Percentiles rank a stretch among this genome's conserved stretches.
phyloP scores from a whole-genome alignment of 2,113 vertebrate species.

The Fulmarus glacialis region DNA sequence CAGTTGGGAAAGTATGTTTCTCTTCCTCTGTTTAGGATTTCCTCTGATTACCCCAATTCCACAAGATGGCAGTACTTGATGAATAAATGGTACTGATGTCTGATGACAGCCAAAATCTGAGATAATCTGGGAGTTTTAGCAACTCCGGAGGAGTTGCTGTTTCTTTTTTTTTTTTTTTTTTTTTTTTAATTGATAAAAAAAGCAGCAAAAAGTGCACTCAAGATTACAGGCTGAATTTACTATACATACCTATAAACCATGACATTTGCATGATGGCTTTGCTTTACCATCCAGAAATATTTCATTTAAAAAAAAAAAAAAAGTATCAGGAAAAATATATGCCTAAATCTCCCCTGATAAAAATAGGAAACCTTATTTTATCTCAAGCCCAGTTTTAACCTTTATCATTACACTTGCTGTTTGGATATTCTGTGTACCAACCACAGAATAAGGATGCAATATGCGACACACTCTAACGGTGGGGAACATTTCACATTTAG shows the following conservation, averaged over 20 bases:
- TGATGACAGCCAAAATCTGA: background rate
- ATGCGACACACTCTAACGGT: background rate
- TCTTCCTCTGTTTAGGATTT: background rate
- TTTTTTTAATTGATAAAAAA: background rate
- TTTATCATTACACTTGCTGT: background rate
- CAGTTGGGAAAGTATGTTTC: background rate
- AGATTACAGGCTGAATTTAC: background rate
- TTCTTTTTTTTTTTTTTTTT: background rate
- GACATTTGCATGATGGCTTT: background rate
- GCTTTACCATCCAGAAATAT: background rate
- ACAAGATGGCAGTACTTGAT: slow-evolving; percentile 44
- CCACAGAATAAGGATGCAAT: background rate
- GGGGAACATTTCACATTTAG: background rate
- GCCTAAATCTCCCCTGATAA: background rate
- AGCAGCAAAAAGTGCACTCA: accelerated
- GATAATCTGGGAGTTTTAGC: background rate
- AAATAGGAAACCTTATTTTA: background rate
- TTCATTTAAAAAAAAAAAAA: background rate
- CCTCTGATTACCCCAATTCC: background rate
- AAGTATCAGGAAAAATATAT: background rate
- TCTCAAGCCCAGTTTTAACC: background rate
- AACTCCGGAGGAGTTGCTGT: background rate
- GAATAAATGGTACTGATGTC: background rate
- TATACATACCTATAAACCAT: background rate
- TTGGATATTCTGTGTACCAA: background rate